Percentiles rank a stretch among this genome's conserved stretches.
phyloP scores from a whole-genome alignment of 2,888 invertebrate species.

The Crepidodera aurea region DNA sequence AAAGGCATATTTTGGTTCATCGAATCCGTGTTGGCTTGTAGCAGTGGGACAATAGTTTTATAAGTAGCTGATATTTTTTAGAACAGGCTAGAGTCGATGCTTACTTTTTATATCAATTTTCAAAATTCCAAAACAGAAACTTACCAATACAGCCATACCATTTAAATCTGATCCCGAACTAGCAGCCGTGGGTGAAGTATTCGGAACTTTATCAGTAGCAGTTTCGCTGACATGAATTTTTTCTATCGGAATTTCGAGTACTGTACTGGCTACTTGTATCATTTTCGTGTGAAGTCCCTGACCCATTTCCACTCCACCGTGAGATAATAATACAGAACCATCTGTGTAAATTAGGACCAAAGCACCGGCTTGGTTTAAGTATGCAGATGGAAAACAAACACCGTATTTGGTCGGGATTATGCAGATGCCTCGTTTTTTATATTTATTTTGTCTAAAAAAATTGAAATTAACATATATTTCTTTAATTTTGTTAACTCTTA shows the following conservation, averaged over 20 bases:
- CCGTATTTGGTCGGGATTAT: slow-evolving; percentile 87
- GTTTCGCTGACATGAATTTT: slow-evolving; percentile 85
- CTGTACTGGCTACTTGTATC: slow-evolving; percentile 86
- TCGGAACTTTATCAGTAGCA: slow-evolving; percentile 89
- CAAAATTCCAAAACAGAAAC: too few relatives aligned
- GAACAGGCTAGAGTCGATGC: too few relatives aligned
- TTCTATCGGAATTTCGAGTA: slow-evolving; percentile 73
- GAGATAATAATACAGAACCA: slow-evolving; percentile 87
- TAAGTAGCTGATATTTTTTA: too few relatives aligned
- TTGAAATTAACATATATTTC: neutral
- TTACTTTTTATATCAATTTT: too few relatives aligned
- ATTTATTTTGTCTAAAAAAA: slow-evolving; percentile 73
- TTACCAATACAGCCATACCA: slow-evolving; percentile 85
- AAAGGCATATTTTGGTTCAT: too few relatives aligned
- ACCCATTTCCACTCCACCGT: slow-evolving; percentile 97
- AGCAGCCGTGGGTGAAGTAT: slow-evolving; percentile 89
- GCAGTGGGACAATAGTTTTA: too few relatives aligned
- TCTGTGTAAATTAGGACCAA: slow-evolving; percentile 86
- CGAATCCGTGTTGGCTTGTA: too few relatives aligned
- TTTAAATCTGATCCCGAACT: slow-evolving; percentile 90
- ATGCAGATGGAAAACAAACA: slow-evolving; percentile 78
- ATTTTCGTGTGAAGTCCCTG: slow-evolving; percentile 97
- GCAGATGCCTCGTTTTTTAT: slow-evolving; percentile 86
- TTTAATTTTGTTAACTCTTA: too few relatives aligned
- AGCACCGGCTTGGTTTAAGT: slow-evolving; percentile 88